phyloP scores from a whole-genome alignment of 2,888 invertebrate genomes.

The Brachyptera putata region DNA sequence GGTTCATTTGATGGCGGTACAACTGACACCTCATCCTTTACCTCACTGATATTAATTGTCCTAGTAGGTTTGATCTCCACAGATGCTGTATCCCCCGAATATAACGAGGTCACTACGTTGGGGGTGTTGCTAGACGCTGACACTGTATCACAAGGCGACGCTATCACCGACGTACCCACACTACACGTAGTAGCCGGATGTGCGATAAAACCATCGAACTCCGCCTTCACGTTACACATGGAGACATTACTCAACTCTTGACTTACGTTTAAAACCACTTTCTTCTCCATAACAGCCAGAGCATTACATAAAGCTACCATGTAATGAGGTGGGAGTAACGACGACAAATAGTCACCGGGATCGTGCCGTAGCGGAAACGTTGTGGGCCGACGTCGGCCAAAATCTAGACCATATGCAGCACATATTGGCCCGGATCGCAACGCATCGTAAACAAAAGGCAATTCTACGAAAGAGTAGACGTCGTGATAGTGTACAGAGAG shows the following conservation, averaged over 20 bases:
- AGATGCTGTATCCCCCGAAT: too few species aligned
- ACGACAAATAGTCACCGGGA: constrained; percentile 32
- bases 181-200: constrained; percentile 3
- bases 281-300: constrained; percentile 62
- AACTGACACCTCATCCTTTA: not conserved
- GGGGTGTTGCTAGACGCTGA: too few species aligned
- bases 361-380: constrained; percentile 21
- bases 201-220: not conserved
- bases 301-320: constrained; percentile 75
- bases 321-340: constrained; percentile 50
- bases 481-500: constrained; percentile 41
- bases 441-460: constrained; percentile 56
- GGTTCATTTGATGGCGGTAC: not conserved
- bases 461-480: not conserved
- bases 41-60: not conserved
- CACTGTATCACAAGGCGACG: not conserved
- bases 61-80: not conserved
- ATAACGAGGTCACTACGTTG: too few species aligned
- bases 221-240: not conserved
- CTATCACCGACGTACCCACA: not conserved
- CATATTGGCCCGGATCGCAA: constrained; percentile 59
- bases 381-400: constrained; percentile 39
- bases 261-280: constrained; percentile 57
- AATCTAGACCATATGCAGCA: constrained; percentile 58
- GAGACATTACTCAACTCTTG: not conserved